Evolutionary conservation across 2,113 vertebrate genomes (phyloP).

Genomic region (Plecturocebus donacophilus): DNA sequence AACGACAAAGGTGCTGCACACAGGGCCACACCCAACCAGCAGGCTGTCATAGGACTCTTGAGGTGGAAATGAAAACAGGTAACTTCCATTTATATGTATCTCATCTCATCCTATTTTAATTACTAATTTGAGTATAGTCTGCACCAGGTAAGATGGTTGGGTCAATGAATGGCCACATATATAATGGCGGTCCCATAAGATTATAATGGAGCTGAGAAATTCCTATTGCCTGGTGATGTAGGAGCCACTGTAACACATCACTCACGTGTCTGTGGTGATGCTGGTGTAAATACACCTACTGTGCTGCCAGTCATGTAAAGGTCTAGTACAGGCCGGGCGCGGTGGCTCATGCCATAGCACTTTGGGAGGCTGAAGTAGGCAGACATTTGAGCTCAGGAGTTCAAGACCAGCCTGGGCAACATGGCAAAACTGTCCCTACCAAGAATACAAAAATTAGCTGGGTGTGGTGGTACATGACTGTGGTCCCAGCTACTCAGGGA

Average conservation of each 20-base stretch:
- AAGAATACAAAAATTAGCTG: neutral
- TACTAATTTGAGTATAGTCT: neutral
- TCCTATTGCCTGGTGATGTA: neutral
- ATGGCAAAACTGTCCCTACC: neutral
- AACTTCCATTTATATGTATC: neutral
- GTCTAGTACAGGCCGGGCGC: neutral
- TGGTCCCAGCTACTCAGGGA: too few relatives aligned
- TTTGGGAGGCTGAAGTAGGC: neutral
- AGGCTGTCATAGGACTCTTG: neutral
- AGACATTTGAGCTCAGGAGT: neutral
- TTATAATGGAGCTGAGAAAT: neutral
- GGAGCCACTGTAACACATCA: neutral
- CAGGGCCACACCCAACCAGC: neutral
- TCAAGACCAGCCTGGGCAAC: neutral
- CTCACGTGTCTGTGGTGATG: neutral
- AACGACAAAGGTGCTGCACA: too few relatives aligned
- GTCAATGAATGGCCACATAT: neutral
- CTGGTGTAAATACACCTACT: neutral
- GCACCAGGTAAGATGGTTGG: neutral
- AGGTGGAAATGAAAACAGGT: neutral
- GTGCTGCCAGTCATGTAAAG: neutral
- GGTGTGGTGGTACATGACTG: too few relatives aligned
- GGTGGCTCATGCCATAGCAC: neutral
- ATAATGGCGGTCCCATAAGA: neutral
- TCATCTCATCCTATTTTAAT: neutral